Percentiles rank a stretch among this genome's conserved stretches.
These are phyloP conservation scores for Bradysia coprophila DNA, from an alignment of 1,140 invertebrate genomes.

Conservation along the genomic window DNA sequence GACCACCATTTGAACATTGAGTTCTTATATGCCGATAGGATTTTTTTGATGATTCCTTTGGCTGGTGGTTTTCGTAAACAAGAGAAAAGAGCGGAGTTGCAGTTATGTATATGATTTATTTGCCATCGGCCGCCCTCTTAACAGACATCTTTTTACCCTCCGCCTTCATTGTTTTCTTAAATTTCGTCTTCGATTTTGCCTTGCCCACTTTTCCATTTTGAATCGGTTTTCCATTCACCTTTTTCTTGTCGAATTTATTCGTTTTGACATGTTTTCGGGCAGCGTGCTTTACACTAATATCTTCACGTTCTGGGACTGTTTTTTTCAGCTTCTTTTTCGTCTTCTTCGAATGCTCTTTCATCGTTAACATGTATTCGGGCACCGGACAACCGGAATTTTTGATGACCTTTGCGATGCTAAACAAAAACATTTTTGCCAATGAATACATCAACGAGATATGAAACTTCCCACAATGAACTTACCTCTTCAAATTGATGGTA, in stretches of 20 bases:
- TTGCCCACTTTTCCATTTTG: neutral
- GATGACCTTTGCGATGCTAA: conserved; percentile 71
- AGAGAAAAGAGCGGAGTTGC: too few species aligned
- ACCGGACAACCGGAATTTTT: conserved; percentile 76
- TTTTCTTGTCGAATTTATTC: neutral
- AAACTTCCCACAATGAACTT: conserved; percentile 7
- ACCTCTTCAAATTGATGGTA: conserved; percentile 64
- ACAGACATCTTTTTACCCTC: too few species aligned
- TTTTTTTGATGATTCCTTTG: too few species aligned
- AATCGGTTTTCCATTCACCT: neutral
- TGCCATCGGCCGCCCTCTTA: too few species aligned
- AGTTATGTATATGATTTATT: too few species aligned
- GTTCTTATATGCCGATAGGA: too few species aligned
- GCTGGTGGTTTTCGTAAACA: too few species aligned
- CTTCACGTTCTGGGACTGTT: conserved; percentile 35
- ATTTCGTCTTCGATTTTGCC: neutral
- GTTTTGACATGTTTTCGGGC: neutral
- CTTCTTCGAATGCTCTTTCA: conserved; percentile 54
- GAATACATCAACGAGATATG: conserved; percentile 1
- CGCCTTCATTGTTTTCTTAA: neutral
- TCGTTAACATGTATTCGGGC: conserved; percentile 70
- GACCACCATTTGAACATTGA: too few species aligned
- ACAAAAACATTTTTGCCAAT: conserved; percentile 1
- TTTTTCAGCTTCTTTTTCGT: conserved; percentile 36
- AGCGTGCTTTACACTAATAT: conserved; percentile 29